These are phyloP conservation scores for Actinemys pallida DNA, from an alignment of 2,113 vertebrate species.

Conservation along the genomic window DNA sequence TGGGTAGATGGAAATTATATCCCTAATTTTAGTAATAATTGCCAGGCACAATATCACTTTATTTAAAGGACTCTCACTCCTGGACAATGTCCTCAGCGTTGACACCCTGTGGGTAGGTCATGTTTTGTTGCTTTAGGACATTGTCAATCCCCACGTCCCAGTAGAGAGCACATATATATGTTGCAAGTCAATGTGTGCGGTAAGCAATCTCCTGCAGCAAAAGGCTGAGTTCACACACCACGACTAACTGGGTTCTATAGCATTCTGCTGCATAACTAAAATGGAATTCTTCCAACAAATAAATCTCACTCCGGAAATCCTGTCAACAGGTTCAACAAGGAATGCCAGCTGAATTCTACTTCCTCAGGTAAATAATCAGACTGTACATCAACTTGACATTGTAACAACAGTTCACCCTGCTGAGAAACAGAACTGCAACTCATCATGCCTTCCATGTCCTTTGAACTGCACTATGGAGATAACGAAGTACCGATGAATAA, in stretches of 20 bases:
- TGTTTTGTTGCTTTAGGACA: not conserved
- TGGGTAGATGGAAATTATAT: not conserved
- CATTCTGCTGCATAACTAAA: not conserved
- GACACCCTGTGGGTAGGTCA: not conserved
- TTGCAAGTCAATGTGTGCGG: not conserved
- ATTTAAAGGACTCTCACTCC: not conserved
- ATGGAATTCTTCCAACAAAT: not conserved
- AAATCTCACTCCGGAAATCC: not conserved
- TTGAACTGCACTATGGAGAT: not conserved
- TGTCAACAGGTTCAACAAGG: not conserved
- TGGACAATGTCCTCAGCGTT: not conserved
- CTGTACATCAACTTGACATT: not conserved
- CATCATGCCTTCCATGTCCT: not conserved
- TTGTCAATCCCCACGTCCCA: not conserved
- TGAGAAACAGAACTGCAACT: not conserved
- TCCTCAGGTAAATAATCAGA: not conserved
- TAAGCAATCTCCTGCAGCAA: not conserved
- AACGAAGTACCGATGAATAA: conserved; percentile 23
- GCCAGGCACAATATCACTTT: not conserved
- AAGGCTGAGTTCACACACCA: not conserved
- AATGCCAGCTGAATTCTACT: not conserved
- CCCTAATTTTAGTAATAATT: not conserved
- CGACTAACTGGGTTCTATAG: no score
- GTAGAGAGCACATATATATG: not conserved
- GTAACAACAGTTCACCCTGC: not conserved